Evolutionary conservation across 2,888 invertebrate species (phyloP).

Genomic region (Tetragonula carbonaria): DNA sequence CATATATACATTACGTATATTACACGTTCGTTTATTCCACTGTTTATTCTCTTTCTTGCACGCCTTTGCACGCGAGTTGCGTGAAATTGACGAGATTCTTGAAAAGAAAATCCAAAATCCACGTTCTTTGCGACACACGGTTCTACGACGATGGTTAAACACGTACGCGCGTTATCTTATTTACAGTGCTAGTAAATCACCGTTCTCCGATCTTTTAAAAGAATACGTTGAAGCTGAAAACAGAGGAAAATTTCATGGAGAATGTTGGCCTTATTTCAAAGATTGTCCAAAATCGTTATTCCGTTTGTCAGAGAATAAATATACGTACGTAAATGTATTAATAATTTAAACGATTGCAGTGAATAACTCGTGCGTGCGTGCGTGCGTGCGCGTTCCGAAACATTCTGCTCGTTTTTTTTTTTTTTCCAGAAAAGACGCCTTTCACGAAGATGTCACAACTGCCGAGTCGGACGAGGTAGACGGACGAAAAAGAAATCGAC

Average conservation of each 20-base stretch:
- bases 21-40: too few species aligned
- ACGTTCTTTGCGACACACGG: not conserved
- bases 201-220: slow-evolving; percentile 89
- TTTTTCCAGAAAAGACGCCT: slow-evolving; percentile 28
- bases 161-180: not conserved
- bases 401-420: not conserved
- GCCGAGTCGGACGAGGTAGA: not conserved
- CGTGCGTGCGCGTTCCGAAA: too few species aligned
- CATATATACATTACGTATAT: too few species aligned
- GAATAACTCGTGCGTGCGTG: not conserved
- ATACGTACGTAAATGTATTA: slow-evolving; percentile 84
- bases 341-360: too few species aligned
- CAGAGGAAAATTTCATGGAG: slow-evolving; percentile 89
- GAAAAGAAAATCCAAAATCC: not conserved
- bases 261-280: slow-evolving; percentile 94
- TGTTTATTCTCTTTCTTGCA: too few species aligned
- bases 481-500: not conserved
- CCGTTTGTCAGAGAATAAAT: slow-evolving; percentile 85
- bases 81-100: not conserved
- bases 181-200: slow-evolving; percentile 91
- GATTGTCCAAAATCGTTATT: slow-evolving; percentile 93
- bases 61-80: not conserved
- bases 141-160: not conserved
- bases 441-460: slow-evolving; percentile 11
- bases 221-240: slow-evolving; percentile 93